Base-by-base conservation (phyloP, 2,113 vertebrate genomes). In the Gopherus flavomarginatus region DNA sequence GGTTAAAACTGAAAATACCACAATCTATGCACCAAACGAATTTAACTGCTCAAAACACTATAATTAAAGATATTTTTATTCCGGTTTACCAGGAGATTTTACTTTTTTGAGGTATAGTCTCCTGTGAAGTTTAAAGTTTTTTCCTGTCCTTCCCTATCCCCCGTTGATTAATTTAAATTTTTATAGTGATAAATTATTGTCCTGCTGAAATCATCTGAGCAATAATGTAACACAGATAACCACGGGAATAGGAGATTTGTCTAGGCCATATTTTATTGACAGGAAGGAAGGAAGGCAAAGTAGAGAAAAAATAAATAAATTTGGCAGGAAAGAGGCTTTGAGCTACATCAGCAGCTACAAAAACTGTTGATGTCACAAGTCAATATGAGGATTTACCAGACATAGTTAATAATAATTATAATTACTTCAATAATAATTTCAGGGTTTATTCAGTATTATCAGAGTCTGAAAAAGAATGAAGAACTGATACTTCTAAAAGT, bases 311-410 rank as follows among this genome's bases (percentile, higher is more conserved):
- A 57, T 81, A 24, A 17, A 29, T 12, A 8, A 6, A 35, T 38
- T 78, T 62, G 1, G 57, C 1, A 52, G 50, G 50, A 93, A 92
- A 91, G 54, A 31, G 81, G 12, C 6, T 21, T 90, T 88, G 77
- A 95, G 96, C 94, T 95, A 96, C 93, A 95, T 97, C 97, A 97
- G 90, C 96, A 95, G 72, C 96, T 86, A 62, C 44, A 92, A 92
- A 81, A 42, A 79, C 81, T 90, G 77, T 72, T 86, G 85, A 59
- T 97, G 83, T 95, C 88, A 54, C 72, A 62, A 81, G 53, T 52
- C 88, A 91, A 38, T 87, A 80, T 83, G 86, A 79, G 5, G 12
- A 93, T 87, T 85, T 85, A 54, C 87, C 3, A 72, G n/a, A 72
- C 17, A 72, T 21, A 38, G 65, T 21, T 72, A 8, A n/a, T 94